phyloP scores from a whole-genome alignment of 2,888 invertebrate genomes.

The Platypus cylindrus region DNA sequence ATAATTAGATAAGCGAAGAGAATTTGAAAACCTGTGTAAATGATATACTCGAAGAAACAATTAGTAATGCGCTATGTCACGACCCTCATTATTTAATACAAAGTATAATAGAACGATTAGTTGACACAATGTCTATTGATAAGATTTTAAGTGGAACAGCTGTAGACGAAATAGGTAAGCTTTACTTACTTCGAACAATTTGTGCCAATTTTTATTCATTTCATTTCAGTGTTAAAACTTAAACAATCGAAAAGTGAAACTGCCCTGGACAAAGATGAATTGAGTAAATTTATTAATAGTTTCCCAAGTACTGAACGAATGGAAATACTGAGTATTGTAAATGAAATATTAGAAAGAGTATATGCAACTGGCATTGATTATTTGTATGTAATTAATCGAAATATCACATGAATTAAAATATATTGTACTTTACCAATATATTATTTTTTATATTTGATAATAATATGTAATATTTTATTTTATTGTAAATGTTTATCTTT shows the following conservation, averaged over 20 bases:
- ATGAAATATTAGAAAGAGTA: constrained; percentile 25
- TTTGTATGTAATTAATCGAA: constrained; percentile 26
- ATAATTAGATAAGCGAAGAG: constrained; percentile 22
- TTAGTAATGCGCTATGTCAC: constrained; percentile 20
- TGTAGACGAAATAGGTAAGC: constrained; percentile 15
- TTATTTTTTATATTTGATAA: too few relatives aligned
- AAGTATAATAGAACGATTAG: constrained; percentile 21
- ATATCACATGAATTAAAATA: too few relatives aligned
- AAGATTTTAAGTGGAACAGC: constrained; percentile 15
- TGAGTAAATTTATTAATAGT: constrained; percentile 15
- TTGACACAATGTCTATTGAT: constrained; percentile 21
- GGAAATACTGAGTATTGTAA: constrained; percentile 23
- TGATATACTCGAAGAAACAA: constrained; percentile 23
- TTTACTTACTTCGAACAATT: constrained; percentile 1
- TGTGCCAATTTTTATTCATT: not conserved
- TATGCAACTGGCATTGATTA: constrained; percentile 28
- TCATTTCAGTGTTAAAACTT: constrained; percentile 11
- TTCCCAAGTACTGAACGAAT: constrained; percentile 14
- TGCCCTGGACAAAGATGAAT: constrained; percentile 17
- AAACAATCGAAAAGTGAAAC: constrained; percentile 16
- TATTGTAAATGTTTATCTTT: too few relatives aligned
- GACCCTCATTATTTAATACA: constrained; percentile 23
- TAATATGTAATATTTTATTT: too few relatives aligned
- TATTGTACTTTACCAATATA: too few relatives aligned
- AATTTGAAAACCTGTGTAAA: constrained; percentile 17